Evolutionary conservation across 2,113 vertebrate genomes (phyloP).

Genomic region (Clinocottus analis): DNA sequence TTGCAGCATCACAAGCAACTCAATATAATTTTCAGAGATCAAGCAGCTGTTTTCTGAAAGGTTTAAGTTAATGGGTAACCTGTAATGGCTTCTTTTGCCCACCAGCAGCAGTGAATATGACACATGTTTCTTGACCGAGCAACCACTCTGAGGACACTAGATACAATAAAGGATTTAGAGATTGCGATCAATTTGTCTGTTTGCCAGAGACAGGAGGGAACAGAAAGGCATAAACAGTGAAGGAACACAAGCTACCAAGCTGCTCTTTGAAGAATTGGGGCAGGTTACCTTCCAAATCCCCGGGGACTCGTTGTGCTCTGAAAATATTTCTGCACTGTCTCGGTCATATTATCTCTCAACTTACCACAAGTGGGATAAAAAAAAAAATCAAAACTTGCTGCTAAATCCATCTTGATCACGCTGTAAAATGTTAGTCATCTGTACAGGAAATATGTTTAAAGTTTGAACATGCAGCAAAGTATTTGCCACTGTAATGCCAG

Average conservation of each 20-base stretch:
- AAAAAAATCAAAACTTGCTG: neutral
- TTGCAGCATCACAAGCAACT: slow-evolving; percentile 23
- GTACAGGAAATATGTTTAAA: neutral
- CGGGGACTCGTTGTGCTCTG: neutral
- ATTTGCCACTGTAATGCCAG: neutral
- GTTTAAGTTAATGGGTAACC: neutral
- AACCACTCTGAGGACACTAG: neutral
- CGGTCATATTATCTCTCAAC: neutral
- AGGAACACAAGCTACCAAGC: slow-evolving; percentile 24
- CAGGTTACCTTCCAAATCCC: neutral
- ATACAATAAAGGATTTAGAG: neutral
- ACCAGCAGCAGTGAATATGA: neutral
- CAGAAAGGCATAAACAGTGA: slow-evolving; percentile 11
- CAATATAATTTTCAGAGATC: neutral
- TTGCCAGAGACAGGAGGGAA: slow-evolving; percentile 1
- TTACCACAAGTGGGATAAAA: neutral
- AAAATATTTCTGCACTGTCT: neutral
- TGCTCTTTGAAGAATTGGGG: neutral
- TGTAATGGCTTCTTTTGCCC: neutral
- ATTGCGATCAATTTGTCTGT: neutral
- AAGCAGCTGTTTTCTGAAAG: neutral
- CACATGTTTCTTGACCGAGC: neutral
- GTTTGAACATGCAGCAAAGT: neutral
- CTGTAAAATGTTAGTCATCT: neutral
- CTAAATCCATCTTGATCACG: no score